Base-by-base conservation (phyloP, 1,140 invertebrate genomes). In the Megalonaias nervosa region DNA sequence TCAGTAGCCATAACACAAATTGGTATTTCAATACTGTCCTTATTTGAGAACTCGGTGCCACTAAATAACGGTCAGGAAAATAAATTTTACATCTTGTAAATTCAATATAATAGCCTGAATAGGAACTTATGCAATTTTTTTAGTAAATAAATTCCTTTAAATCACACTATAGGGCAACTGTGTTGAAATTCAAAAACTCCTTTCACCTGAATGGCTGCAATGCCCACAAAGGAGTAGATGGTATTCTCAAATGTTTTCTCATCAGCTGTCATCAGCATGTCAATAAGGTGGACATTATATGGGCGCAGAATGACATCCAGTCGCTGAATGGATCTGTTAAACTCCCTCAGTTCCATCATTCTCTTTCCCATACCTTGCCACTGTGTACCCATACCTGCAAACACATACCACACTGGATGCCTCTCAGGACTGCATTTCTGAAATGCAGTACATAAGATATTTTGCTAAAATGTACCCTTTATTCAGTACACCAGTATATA, bases 341-440 rank as follows among this genome's bases (percentile, higher is more conserved):
- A 99, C 0, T 92, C 89, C 66, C 96, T 94, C 59, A 99, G 92
- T 60, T 92, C 86, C 93, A 99, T 94, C 59, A 99, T 91, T 26
- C 95, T 93, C 86, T 94, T 94, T 11, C 94, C 97, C 97, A 99
- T 99, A 78, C 96, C 96, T 65, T 94, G 92, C 97, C 97, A 99
- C 91, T 99, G 98, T 59, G 95, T 94, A 16, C 98, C 98, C 97
- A 99, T 99, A 58, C 98, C 98, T 67, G 97, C 95, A 91, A 98
- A 99, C 59, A 99, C 92, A 89, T 94, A 98, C 96, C 97, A 99
- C 38, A 99, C 91, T 1, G 97, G 97, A 48, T 95, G 93, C 38
- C 86, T 85, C 61, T 90, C 90, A 70, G 80, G 79, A 48, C 74
- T 38, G 62, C 77, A 80, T 79, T 82, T 81, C 89, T 90, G 76